Conservation (phyloP, 2,797 vertebrate genomes). For the Ctenochaetus hawaiiensis region DNA sequence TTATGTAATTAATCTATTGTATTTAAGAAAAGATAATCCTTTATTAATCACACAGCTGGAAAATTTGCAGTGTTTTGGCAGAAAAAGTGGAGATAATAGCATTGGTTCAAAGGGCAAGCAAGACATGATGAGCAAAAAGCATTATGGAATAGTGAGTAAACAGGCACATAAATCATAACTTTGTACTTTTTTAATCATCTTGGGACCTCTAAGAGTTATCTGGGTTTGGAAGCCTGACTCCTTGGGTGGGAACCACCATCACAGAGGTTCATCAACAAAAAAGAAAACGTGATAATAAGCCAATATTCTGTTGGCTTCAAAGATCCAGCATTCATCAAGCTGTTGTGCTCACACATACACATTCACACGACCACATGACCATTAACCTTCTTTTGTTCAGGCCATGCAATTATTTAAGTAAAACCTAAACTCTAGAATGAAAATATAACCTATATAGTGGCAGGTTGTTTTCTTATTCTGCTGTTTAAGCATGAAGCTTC, state of each 20-base stretch:
- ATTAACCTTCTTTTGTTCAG: background rate
- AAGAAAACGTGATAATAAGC: too few species aligned
- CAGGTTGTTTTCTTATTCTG: background rate
- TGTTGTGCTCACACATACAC: background rate
- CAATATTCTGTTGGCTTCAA: background rate
- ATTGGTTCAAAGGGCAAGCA: too few species aligned
- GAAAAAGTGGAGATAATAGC: too few species aligned
- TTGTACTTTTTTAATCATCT: too few species aligned
- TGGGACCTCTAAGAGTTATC: too few species aligned
- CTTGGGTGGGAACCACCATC: background rate
- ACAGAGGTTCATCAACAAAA: background rate
- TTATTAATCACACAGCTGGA: too few species aligned
- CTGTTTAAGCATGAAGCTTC: constrained; percentile 27
- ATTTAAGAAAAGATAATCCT: too few species aligned
- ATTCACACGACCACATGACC: background rate
- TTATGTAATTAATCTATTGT: too few species aligned
- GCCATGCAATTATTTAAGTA: background rate
- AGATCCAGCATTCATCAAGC: background rate
- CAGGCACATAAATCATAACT: too few species aligned
- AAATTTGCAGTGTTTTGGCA: too few species aligned
- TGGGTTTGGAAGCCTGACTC: background rate
- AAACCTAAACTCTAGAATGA: background rate
- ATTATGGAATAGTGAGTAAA: too few species aligned
- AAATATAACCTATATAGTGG: background rate
- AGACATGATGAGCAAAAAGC: too few species aligned